A percentile compares a stretch with the other conserved stretches of the same genome.
Conservation (phyloP, 2,113 vertebrate species). For the Poeciliopsis occidentalis region DNA sequence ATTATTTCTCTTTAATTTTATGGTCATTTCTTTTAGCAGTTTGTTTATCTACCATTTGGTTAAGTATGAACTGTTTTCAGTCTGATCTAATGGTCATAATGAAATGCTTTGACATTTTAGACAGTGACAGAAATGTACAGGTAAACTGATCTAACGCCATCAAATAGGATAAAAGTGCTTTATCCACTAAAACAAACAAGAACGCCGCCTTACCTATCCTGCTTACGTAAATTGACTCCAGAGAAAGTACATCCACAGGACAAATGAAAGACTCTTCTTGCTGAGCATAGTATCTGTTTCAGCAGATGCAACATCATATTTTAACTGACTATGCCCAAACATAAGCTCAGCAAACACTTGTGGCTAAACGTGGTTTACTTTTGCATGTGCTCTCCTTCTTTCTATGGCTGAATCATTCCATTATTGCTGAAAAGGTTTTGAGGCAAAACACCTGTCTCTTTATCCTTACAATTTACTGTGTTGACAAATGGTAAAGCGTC, state of each 20-base stretch:
- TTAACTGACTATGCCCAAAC: conserved; percentile 12
- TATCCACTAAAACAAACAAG: conserved; percentile 2
- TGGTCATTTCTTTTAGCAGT: too few species aligned
- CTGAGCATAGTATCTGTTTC: background rate
- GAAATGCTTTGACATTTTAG: too few species aligned
- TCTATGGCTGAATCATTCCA: too few species aligned
- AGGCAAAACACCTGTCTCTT: too few species aligned
- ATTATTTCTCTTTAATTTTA: too few species aligned
- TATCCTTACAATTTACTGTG: too few species aligned
- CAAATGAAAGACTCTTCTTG: conserved; percentile 4
- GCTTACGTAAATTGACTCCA: background rate
- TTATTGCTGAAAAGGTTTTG: too few species aligned
- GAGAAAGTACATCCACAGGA: background rate
- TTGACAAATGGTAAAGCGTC: too few species aligned
- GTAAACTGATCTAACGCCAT: background rate
- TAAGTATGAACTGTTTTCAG: background rate
- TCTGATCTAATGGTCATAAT: background rate
- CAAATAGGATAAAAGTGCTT: background rate
- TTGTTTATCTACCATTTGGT: background rate
- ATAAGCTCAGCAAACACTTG: conserved; percentile 56
- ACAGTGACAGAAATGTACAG: background rate
- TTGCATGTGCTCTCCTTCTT: too few species aligned
- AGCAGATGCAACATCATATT: conserved; percentile 12
- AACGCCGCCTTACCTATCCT: conserved; percentile 1
- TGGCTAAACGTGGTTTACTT: too few species aligned